These are phyloP conservation scores for Lytechinus variegatus DNA, from an alignment of 35 echinoderm and acorn worm species.

Conservation along the genomic window DNA sequence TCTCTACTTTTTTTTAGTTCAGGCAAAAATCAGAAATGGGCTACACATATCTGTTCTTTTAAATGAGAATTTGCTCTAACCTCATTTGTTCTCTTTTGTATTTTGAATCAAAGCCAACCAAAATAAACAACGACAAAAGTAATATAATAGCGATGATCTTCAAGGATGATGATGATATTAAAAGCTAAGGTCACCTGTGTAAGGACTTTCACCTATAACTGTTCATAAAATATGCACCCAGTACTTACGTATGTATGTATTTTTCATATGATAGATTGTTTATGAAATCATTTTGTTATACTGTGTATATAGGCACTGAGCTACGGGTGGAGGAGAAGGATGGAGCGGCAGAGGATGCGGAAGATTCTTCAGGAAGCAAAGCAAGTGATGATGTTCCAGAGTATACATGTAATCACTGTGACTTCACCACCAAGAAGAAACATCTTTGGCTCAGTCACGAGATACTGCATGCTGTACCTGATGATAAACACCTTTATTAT, in stretches of 20 bases:
- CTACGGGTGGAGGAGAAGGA: background rate
- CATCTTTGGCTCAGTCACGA: background rate
- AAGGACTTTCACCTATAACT: no score
- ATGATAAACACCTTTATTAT: conserved; percentile 50
- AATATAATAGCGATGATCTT: no score
- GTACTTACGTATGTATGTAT: background rate
- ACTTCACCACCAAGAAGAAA: conserved; percentile 38
- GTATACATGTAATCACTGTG: conserved; percentile 18
- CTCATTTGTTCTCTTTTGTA: no score
- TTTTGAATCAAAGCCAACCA: no score
- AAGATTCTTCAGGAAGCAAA: background rate
- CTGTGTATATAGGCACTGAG: background rate
- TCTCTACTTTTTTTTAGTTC: no score
- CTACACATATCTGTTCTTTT: no score
- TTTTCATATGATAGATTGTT: background rate
- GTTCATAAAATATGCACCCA: no score
- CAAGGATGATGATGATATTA: no score
- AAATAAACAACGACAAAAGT: no score
- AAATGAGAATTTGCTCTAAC: no score
- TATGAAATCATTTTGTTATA: background rate
- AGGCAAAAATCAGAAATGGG: no score
- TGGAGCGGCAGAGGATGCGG: background rate
- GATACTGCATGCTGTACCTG: conserved; percentile 44
- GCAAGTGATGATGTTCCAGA: background rate
- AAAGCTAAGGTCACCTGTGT: no score